Percentiles rank a stretch among this genome's conserved stretches.
These are phyloP conservation scores for Bombus superbus DNA, from an alignment of 1,140 invertebrate genomes.

Conservation along the genomic window DNA sequence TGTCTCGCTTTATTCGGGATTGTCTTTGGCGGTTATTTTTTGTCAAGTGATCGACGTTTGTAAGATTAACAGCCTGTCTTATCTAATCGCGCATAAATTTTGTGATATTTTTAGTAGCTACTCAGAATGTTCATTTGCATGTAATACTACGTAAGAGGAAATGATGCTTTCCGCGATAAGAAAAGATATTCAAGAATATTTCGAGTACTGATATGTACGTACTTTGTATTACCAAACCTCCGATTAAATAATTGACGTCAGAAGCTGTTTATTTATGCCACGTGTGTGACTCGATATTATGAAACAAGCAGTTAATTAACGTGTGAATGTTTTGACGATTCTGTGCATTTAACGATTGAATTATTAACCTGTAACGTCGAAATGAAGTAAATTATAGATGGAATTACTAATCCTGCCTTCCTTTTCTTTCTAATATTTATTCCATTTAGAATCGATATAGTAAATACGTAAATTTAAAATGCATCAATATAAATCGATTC, in stretches of 20 bases:
- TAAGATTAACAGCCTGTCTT: too few relatives aligned
- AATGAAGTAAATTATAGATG: too few relatives aligned
- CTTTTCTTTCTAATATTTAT: neutral
- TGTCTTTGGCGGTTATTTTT: neutral
- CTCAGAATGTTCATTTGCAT: too few relatives aligned
- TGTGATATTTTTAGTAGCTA: too few relatives aligned
- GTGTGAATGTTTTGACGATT: neutral
- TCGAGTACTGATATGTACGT: too few relatives aligned
- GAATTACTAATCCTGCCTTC: too few relatives aligned
- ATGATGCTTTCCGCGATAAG: too few relatives aligned
- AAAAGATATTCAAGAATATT: too few relatives aligned
- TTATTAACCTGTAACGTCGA: neutral
- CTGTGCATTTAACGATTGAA: neutral
- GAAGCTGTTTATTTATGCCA: neutral
- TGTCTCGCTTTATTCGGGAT: neutral
- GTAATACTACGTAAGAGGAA: too few relatives aligned
- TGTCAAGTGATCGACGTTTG: neutral
- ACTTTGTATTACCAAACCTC: too few relatives aligned
- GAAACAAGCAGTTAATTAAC: neutral
- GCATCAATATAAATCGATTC: neutral
- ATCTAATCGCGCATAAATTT: too few relatives aligned
- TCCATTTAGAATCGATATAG: neutral
- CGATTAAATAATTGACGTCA: too few relatives aligned
- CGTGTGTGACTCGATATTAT: neutral
- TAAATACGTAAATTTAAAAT: neutral